These are phyloP conservation scores for Gadopsis marmoratus DNA, from an alignment of 2,797 vertebrate genomes.

Conservation along the genomic window DNA sequence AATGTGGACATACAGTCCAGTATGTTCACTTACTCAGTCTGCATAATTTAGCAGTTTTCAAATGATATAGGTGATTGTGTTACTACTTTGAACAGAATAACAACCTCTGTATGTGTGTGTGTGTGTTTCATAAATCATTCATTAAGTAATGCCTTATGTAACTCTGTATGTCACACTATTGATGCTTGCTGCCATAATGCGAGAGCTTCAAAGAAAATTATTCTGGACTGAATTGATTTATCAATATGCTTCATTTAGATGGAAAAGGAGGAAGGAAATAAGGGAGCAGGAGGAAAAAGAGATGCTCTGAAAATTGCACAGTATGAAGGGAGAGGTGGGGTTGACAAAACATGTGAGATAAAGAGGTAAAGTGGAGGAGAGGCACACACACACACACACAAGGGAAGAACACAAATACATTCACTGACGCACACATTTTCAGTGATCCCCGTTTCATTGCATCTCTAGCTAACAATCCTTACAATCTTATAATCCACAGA, in stretches of 20 bases:
- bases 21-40: neutral
- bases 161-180: conserved; percentile 12
- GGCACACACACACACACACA: neutral
- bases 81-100: neutral
- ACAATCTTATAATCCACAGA: conserved; percentile 57
- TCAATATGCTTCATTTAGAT: conserved; percentile 26
- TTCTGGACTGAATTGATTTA: conserved; percentile 31
- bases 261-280: neutral
- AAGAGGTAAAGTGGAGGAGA: conserved; percentile 7
- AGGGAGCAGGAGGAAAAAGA: neutral
- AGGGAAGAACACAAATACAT: conserved; percentile 7
- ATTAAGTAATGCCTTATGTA: conserved; percentile 39
- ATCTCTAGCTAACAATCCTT: conserved; percentile 46
- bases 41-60: neutral
- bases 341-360: conserved; percentile 12
- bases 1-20: neutral
- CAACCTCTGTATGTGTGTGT: neutral
- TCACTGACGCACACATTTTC: conserved; percentile 17
- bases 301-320: neutral
- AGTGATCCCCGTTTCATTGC: conserved; percentile 29
- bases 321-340: neutral
- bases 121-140: conserved; percentile 31
- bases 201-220: conserved; percentile 33
- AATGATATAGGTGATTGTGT: neutral
- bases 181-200: conserved; percentile 17